phyloP scores from a whole-genome alignment of 2,888 invertebrate genomes.

The Hybos culiciformis region DNA sequence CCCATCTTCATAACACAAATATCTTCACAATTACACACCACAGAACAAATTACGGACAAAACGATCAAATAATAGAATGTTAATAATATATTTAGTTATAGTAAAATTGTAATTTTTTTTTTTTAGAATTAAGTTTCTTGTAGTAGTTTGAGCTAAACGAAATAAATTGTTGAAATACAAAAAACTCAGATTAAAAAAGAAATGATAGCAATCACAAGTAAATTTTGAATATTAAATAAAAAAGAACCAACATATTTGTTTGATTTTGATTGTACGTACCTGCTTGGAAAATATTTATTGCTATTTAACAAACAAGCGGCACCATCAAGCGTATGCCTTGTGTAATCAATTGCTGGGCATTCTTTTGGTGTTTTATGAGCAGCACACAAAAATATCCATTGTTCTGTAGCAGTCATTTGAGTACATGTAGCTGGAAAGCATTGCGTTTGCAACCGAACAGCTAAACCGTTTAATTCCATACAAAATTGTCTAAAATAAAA shows the following conservation, averaged over 20 bases:
- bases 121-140: too few species aligned
- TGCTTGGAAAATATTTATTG: conserved; percentile 99
- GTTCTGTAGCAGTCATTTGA: conserved; percentile 99
- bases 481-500: conserved; percentile 74
- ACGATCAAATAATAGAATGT: too few species aligned
- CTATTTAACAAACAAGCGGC: conserved; percentile 97
- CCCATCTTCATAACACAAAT: too few species aligned
- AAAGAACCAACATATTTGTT: too few species aligned
- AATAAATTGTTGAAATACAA: too few species aligned
- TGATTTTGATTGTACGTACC: conserved; percentile 44
- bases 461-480: conserved; percentile 98
- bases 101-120: too few species aligned
- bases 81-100: too few species aligned
- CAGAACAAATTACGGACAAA: too few species aligned
- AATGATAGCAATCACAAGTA: too few species aligned
- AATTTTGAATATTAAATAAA: conserved; percentile 1
- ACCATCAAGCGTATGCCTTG: conserved; percentile 95
- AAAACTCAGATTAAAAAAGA: too few species aligned
- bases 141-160: too few species aligned
- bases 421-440: conserved; percentile 95
- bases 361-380: conserved; percentile 99
- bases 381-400: conserved; percentile 99
- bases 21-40: too few species aligned
- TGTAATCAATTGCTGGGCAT: conserved; percentile 99
- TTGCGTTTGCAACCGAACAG: conserved; percentile 88